Evolutionary conservation across 2,113 vertebrate genomes (phyloP), one percentile per base, ranked within the genome.

Genomic region (Grantiella picta): DNA sequence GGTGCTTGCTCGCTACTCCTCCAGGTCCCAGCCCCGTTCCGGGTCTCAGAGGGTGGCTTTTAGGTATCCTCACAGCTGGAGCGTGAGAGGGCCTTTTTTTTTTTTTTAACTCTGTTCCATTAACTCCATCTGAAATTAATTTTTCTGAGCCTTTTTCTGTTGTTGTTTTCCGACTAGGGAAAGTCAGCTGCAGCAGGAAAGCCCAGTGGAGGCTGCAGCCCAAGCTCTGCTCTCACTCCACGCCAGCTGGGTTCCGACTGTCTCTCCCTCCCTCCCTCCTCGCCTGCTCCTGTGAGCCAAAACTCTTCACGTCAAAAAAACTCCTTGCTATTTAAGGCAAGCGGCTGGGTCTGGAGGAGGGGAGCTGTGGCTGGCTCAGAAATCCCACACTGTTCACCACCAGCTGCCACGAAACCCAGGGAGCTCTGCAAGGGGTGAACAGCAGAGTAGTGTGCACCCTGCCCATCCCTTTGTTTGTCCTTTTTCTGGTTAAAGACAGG

Each of bases 261-360:
- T 68, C 75, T 80, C 83, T 92, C 77, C 27, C 56, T 65, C 52
- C 68, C 50, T 94, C 77, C 86, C 75, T 91, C 64, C 47, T 82
- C 0, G 0, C 38, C 38, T 0, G 10, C 57, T 95, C 63, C 53
- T 0, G 1, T 0, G 2, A 95, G 92, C 96, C 95, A 96, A 90
- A 93, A 91, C 75, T 85, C 78, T 42, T 45, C 75, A 86, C 0
- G 31, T 25, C 76, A 92, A 49, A 92, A 92, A 88, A 54, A 3
- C 73, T 95, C 94, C 70, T 95, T 3, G 2, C 94, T 96, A 89
- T 96, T 95, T 95, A 95, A 95, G 94, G 82, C 94, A 95, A 88
- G 23, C 0, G 60, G 54, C 89, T 95, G 81, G 42, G 66, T 49
- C 63, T 23, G 38, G 75, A 91, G 91, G 91, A 33, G 5, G 93